Base-by-base conservation (phyloP, 2,888 invertebrate species). In the Sthenelais limicola region DNA sequence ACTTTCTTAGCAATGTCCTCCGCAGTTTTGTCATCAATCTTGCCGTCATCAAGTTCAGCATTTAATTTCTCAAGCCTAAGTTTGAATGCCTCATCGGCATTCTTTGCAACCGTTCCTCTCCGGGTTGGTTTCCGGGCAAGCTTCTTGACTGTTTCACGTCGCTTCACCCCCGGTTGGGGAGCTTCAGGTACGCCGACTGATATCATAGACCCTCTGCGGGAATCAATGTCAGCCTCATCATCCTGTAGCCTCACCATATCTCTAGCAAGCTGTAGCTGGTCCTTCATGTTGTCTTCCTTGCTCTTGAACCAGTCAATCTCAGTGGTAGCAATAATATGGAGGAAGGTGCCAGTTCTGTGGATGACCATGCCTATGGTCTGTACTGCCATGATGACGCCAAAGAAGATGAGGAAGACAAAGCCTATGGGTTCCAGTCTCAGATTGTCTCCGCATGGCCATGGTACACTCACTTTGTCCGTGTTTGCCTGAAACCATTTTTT, bases 401-500 rank as follows among this genome's bases (percentile, higher is more conserved):
- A 84, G 56, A 84, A 80, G 24, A 82, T 66, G 32, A 86, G 77
- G 74, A 86, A 68, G 15, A 49, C 18, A n/a, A 68, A 68, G n/a
- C 68, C 68, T 15, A 70, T 70, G 18, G 70, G 70, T 49, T 70
- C 70, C 35, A 70, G 70, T 24, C 35, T 15, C 9, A 68, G 68
- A 28, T 52, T 62, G 21, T 72, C 62, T 0, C 67, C 71, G 52
- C 76, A 76, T 4, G 76, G 76, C 76, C 76, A 76, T 7, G 72
- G 71, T 18, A 76, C 72, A 33, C 21, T 33, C n/a, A 68, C 35
- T 35, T 68, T 49, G 33, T 71, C 43, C 30, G 56, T 35, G 66
- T 69, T 58, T 3, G 43, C 66, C 47, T 30, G 84, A 98, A 91
- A 88, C 93, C 93, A 89, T n/a, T n/a, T n/a, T n/a, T n/a, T n/a